phyloP scores from a whole-genome alignment of 2,113 vertebrate genomes.

The Globicephala melas region DNA sequence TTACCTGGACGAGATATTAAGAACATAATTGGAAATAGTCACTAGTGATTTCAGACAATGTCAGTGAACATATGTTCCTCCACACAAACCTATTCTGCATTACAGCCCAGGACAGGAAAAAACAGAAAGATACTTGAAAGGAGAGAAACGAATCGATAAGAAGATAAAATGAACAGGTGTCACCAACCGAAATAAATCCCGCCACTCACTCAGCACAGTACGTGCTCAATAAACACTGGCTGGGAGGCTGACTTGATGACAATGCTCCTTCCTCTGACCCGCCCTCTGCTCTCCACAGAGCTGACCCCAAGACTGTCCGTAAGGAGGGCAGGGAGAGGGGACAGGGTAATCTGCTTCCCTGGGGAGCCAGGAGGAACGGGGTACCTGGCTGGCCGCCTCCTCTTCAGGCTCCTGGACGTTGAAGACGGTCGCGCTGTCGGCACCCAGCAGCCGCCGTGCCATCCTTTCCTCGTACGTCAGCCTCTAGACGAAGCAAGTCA shows the following conservation, averaged over 20 bases:
- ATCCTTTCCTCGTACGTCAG: conserved; percentile 99
- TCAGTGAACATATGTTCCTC: neutral
- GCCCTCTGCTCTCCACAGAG: neutral
- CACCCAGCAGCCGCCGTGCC: conserved; percentile 96
- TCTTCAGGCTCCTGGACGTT: conserved; percentile 93
- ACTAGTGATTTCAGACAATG: neutral
- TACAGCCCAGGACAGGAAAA: conserved; percentile 59
- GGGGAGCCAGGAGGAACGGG: neutral
- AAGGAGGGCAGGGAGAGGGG: neutral
- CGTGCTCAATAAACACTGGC: neutral
- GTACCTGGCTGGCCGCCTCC: conserved; percentile 89
- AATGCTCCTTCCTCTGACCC: neutral
- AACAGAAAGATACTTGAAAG: conserved; percentile 21
- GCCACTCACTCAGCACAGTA: neutral
- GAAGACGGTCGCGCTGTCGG: conserved; percentile 95
- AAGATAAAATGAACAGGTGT: neutral
- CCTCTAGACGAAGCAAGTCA: conserved; percentile 82
- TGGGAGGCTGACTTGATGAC: neutral
- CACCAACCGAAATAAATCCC: neutral
- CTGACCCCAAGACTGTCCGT: neutral
- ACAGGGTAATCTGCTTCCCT: neutral
- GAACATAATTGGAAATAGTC: neutral
- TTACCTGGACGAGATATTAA: neutral
- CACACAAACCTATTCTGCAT: neutral
- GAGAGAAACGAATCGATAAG: neutral